Conservation (phyloP, 2,797 vertebrate genomes). For the Periophthalmus magnuspinnatus region DNA sequence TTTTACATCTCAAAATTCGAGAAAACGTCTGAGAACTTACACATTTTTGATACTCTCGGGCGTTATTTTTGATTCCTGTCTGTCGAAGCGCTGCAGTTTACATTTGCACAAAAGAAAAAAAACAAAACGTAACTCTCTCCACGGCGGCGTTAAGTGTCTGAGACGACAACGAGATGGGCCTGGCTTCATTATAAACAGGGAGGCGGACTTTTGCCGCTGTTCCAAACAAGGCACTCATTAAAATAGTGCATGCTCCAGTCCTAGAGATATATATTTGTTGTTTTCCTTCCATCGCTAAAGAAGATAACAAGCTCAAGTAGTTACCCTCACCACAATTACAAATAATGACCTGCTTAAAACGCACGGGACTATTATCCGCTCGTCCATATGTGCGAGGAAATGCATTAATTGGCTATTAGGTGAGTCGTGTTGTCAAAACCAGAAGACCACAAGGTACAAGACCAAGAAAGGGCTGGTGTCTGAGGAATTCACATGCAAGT, state of each 20-base stretch:
- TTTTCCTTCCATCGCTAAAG: conserved; percentile 15
- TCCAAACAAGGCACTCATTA: conserved; percentile 43
- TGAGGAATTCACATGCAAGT: neutral
- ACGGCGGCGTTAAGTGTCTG: neutral
- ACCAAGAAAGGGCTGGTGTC: neutral
- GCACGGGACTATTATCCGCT: neutral
- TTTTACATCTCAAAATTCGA: no score
- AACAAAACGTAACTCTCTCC: neutral
- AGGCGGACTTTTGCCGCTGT: conserved; percentile 14
- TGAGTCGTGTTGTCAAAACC: neutral
- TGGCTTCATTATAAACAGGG: conserved; percentile 26
- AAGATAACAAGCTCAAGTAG: conserved; percentile 26
- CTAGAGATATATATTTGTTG: conserved; percentile 24
- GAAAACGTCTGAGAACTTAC: no score
- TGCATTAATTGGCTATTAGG: conserved; percentile 5
- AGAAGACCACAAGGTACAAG: neutral
- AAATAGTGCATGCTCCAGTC: conserved; percentile 23
- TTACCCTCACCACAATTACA: conserved; percentile 18
- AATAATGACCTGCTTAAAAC: conserved; percentile 14
- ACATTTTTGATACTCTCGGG: no score
- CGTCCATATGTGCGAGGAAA: neutral
- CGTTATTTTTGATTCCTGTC: no score
- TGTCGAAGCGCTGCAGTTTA: neutral
- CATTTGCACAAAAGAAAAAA: conserved; percentile 1
- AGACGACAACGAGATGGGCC: conserved; percentile 29